Conservation (phyloP, 2,113 vertebrate species). For the Centropus unirufus region DNA sequence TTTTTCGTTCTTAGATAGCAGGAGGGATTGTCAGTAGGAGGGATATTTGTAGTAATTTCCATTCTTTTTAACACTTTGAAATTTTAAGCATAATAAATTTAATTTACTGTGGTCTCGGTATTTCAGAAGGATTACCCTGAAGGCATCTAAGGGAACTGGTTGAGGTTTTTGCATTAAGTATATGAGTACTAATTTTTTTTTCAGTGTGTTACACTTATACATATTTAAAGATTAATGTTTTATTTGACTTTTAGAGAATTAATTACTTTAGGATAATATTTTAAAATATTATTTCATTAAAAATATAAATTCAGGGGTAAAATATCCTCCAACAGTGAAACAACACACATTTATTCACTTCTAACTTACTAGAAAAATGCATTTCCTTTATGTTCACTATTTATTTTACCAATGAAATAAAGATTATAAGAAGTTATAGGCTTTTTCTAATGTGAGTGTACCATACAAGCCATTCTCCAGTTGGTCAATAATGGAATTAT, state of each 20-base stretch:
- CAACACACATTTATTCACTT: rapidly evolving
- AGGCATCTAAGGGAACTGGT: not conserved
- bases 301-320: not conserved
- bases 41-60: not conserved
- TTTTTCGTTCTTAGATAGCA: not conserved
- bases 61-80: not conserved
- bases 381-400: not conserved
- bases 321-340: not conserved
- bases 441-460: not conserved
- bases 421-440: not conserved
- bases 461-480: not conserved
- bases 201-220: not conserved
- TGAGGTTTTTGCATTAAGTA: not conserved
- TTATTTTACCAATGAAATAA: not conserved
- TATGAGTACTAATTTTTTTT: not conserved
- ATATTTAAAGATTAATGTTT: not conserved
- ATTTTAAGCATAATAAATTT: not conserved
- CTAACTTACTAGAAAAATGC: not conserved
- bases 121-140: not conserved
- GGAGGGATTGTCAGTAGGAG: not conserved
- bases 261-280: not conserved
- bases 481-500: not conserved
- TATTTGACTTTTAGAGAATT: not conserved
- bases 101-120: not conserved
- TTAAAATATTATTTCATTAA: not conserved